phyloP scores from a whole-genome alignment of 2,113 vertebrate genomes.

The Clinocottus analis region DNA sequence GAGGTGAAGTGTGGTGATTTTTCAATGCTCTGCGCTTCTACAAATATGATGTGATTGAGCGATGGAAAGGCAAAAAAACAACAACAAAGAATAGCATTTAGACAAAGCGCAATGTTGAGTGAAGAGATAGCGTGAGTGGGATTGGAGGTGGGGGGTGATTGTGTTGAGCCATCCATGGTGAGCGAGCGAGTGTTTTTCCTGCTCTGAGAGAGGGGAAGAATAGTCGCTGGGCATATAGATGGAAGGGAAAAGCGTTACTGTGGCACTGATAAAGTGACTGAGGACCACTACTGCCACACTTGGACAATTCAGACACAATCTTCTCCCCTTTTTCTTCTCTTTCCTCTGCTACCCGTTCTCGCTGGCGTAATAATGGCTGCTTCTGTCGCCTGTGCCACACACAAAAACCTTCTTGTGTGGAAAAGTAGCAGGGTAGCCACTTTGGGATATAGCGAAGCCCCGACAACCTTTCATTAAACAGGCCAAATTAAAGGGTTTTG shows the following conservation, averaged over 20 bases:
- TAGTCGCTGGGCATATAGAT: slow-evolving; percentile 74
- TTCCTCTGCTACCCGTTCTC: slow-evolving; percentile 67
- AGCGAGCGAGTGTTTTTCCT: slow-evolving; percentile 64
- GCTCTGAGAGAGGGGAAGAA: slow-evolving; percentile 62
- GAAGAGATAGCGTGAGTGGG: slow-evolving; percentile 58
- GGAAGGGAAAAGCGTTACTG: slow-evolving; percentile 68
- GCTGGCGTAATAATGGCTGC: slow-evolving; percentile 74
- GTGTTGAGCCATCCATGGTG: slow-evolving; percentile 70
- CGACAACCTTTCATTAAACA: slow-evolving; percentile 81
- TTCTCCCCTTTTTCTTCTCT: slow-evolving; percentile 69
- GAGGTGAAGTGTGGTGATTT: slow-evolving; percentile 62
- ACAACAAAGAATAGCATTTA: slow-evolving; percentile 50
- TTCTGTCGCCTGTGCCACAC: slow-evolving; percentile 31
- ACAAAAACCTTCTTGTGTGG: slow-evolving; percentile 25
- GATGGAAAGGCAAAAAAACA: slow-evolving; percentile 24
- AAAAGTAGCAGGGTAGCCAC: slow-evolving; percentile 67
- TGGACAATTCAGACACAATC: slow-evolving; percentile 79
- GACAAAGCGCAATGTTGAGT: slow-evolving; percentile 66
- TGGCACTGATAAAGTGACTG: slow-evolving; percentile 83
- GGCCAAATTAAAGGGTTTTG: slow-evolving; percentile 76
- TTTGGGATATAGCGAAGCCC: slow-evolving; percentile 64
- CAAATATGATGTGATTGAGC: slow-evolving; percentile 61
- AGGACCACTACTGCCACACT: slow-evolving; percentile 77
- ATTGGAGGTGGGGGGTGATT: slow-evolving; percentile 51
- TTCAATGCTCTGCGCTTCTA: slow-evolving; percentile 66